Evolutionary conservation across 2,888 invertebrate genomes (phyloP), one percentile per base, ranked within the genome.

Genomic region (Ommatoiulus sabulosus): DNA sequence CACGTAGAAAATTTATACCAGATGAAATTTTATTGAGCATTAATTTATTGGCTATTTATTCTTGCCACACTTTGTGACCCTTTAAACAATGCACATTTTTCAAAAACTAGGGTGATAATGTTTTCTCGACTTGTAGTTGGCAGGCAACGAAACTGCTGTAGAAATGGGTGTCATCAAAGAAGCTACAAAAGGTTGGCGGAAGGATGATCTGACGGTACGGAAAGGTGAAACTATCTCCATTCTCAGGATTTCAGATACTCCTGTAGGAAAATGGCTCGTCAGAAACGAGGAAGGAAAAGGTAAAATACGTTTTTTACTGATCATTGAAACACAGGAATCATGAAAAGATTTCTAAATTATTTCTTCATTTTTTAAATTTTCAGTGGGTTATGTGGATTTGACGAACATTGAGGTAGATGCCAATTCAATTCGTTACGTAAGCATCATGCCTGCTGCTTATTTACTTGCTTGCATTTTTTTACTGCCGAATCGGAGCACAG

Each of bases 391-490:
- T 48, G 88, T 89, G 44, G 89, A 89, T 44, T 44, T 88, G 35
- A 89, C 12, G 35, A 89, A 89, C 80, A 89, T 89, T 46, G 88
- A 89, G 46, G 88, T 89, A 24, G 72, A 89, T 84, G 88, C 89
- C 44, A 84, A 88, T 43, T 80, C 87, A 17, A 84, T 89, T 24
- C 52, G 87, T 90, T 90, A 90, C 89, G 90, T 90, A 90, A 90
- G 90, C 89, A 86, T 44, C 44, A 85, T 44, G 24, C 63, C 46
- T 46, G 44, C 44, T 85, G 85, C 46, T 85, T 44, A 43, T 84
- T 43, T 46, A 44, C 85, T 44, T 44, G 85, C 85, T 85, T 46
- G 46, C 46, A 85, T 35, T 35, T 17, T 80, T 87, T 87, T 44
- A n/a, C 87, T n/a, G n/a, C 20, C 87, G 3, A 35, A n/a, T 48